Conservation (phyloP, 2,797 vertebrate species). For the Eulemur albifrons region DNA sequence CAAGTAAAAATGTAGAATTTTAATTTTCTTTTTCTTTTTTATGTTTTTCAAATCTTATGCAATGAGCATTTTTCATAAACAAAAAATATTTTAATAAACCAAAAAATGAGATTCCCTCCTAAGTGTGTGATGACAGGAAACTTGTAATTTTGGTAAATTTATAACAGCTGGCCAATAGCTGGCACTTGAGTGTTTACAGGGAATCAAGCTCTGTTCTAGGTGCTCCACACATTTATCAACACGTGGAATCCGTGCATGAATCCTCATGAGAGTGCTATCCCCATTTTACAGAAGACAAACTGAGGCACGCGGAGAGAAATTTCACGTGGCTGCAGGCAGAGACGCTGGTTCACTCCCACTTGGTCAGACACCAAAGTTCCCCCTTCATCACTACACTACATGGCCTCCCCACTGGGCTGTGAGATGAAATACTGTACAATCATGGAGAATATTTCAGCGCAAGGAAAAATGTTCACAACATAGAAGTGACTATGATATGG, state of each 20-base stretch:
- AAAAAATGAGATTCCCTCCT: background rate
- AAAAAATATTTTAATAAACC: background rate
- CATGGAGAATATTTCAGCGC: background rate
- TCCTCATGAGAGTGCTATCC: background rate
- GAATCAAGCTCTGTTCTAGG: background rate
- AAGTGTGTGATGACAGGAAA: background rate
- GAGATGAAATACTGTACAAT: background rate
- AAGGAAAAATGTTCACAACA: background rate
- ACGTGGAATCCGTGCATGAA: background rate
- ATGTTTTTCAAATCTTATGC: background rate
- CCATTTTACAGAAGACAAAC: background rate
- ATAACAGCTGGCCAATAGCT: background rate
- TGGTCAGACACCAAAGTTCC: background rate
- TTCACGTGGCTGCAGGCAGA: background rate
- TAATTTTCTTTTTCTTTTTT: background rate
- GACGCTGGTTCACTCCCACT: background rate
- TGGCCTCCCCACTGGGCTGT: background rate
- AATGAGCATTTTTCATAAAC: background rate
- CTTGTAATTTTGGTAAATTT: background rate
- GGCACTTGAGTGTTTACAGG: background rate
- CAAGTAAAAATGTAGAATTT: slow-evolving; percentile 7
- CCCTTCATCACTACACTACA: background rate
- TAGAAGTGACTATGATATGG: background rate
- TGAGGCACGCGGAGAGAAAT: background rate
- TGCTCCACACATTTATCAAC: background rate